These are phyloP conservation scores for Vanessa cardui DNA, from an alignment of 2,888 invertebrate genomes.

Conservation along the genomic window DNA sequence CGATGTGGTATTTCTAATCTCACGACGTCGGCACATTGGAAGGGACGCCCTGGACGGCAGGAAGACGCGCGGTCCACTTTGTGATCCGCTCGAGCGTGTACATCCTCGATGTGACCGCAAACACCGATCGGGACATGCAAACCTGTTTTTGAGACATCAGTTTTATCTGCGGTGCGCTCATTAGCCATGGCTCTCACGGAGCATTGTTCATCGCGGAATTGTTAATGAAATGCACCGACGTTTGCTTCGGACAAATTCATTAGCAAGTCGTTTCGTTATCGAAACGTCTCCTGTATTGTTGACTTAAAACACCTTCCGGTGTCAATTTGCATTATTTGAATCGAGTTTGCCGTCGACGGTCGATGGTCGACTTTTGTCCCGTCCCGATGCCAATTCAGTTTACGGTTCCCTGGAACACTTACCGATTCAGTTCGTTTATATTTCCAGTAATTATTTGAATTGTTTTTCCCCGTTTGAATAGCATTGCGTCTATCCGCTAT, in stretches of 20 bases:
- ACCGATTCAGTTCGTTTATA: conserved; percentile 56
- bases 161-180: conserved; percentile 42
- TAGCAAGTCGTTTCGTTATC: conserved; percentile 36
- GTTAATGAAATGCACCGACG: conserved; percentile 47
- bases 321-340: conserved; percentile 30
- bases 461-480: conserved; percentile 4
- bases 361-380: conserved; percentile 41
- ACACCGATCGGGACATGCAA: conserved; percentile 60
- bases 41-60: conserved; percentile 34
- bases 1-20: conserved; percentile 29
- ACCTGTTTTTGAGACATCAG: conserved; percentile 62
- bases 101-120: conserved; percentile 70
- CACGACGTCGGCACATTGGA: conserved; percentile 43
- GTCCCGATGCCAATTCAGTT: conserved; percentile 60
- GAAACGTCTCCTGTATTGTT: neutral
- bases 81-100: conserved; percentile 66
- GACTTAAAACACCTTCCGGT: conserved; percentile 14
- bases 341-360: conserved; percentile 26
- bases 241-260: conserved; percentile 35
- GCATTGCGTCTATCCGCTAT: too few relatives aligned
- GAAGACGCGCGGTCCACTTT: conserved; percentile 52
- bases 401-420: conserved; percentile 59
- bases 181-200: conserved; percentile 51
- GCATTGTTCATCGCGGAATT: conserved; percentile 45
- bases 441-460: conserved; percentile 43